Evolutionary conservation across 2,888 invertebrate genomes (phyloP).

Genomic region (Hydropsyche betteni): DNA sequence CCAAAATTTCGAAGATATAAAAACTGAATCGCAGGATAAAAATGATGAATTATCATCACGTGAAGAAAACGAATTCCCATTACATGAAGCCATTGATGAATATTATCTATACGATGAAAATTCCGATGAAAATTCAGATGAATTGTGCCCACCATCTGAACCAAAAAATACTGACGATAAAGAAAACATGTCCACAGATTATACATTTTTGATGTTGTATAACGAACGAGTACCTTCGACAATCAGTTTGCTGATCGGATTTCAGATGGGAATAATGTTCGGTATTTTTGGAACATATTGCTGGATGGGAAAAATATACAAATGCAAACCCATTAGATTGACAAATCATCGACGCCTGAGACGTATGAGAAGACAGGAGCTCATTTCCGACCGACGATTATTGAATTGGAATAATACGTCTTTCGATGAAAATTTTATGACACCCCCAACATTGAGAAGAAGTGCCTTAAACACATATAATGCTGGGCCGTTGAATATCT

Average conservation of each 20-base stretch:
- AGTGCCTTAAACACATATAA: slow-evolving; percentile 56
- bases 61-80: background rate
- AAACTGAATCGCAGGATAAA: background rate
- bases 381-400: background rate
- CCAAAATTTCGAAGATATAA: slow-evolving; percentile 56
- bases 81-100: too few species aligned
- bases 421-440: slow-evolving; percentile 58
- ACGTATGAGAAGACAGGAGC: slow-evolving; percentile 48
- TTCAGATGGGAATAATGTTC: slow-evolving; percentile 61
- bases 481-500: slow-evolving; percentile 54
- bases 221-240: slow-evolving; percentile 62
- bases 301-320: slow-evolving; percentile 60
- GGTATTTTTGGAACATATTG: slow-evolving; percentile 62
- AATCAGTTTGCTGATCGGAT: slow-evolving; percentile 62
- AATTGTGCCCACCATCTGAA: slow-evolving; percentile 55
- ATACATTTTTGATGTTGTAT: slow-evolving; percentile 60
- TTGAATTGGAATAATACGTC: background rate
- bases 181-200: slow-evolving; percentile 40
- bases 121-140: slow-evolving; percentile 59
- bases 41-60: background rate
- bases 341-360: slow-evolving; percentile 54
- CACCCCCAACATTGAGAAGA: slow-evolving; percentile 60
- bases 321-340: slow-evolving; percentile 57
- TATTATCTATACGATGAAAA: too few species aligned
- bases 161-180: slow-evolving; percentile 51